phyloP scores from a whole-genome alignment of 1,140 invertebrate genomes.

The Dinothrombium tinctorium region DNA sequence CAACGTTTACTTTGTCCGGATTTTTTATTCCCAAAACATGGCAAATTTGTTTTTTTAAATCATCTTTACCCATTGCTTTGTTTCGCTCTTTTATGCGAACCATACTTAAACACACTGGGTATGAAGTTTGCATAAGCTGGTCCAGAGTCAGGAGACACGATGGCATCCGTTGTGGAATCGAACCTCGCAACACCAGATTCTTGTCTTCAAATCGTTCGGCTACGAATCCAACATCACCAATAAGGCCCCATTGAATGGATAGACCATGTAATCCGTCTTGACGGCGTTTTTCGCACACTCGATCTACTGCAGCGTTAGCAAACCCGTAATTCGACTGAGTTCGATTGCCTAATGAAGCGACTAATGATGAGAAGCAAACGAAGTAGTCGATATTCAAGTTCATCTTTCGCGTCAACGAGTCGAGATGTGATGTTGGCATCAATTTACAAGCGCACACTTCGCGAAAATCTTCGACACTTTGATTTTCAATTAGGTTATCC shows the following conservation, averaged over 20 bases:
- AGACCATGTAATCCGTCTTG: conserved; percentile 42
- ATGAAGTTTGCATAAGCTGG: conserved; percentile 28
- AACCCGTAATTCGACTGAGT: conserved; percentile 87
- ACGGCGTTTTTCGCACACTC: conserved; percentile 63
- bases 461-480: conserved; percentile 49
- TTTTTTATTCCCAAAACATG: conserved; percentile 35
- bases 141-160: conserved; percentile 69
- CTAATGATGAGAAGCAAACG: conserved; percentile 76
- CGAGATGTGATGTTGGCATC: conserved; percentile 42
- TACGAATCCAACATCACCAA: conserved; percentile 83
- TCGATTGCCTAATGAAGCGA: conserved; percentile 72
- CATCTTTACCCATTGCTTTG: no score
- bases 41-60: conserved; percentile 6
- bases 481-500: conserved; percentile 71
- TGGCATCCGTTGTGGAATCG: conserved; percentile 64
- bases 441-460: conserved; percentile 33
- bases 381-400: conserved; percentile 66
- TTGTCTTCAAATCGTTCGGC: conserved; percentile 53
- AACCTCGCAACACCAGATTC: conserved; percentile 69
- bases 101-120: conserved; percentile 6
- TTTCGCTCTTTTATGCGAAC: no score
- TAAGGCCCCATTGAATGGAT: conserved; percentile 89
- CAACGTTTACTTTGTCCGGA: conserved; percentile 56
- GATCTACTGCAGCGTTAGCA: conserved; percentile 88
- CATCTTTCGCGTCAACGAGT: conserved; percentile 39